Evolutionary conservation across 2,888 invertebrate species (phyloP), one percentile per base, ranked within the genome.

Genomic region (Drosophila bunnanda): DNA sequence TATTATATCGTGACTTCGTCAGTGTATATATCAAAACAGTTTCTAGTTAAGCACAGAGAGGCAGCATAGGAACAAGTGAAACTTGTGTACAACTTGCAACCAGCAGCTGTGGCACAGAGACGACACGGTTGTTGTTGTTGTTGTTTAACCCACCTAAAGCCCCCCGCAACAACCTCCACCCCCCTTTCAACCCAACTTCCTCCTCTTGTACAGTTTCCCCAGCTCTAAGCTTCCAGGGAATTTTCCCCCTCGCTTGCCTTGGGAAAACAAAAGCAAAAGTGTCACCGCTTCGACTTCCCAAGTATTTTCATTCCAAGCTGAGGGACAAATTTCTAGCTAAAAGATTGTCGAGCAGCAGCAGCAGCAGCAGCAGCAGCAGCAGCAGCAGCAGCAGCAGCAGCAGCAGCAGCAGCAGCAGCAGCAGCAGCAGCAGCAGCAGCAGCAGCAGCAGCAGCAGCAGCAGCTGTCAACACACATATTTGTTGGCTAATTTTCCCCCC

Each of bases 221-320:
- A 68, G 36, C 17, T 68, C 30, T 28, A 10, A 53, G 20, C 50
- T 72, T 62, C 55, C 55, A 71, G 36, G 10, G 56, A 53, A 56
- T 72, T 54, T 39, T 10, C 2, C 28, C 15, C 48, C 43, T 13
- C 9, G 20, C n/a, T 13, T 15, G 20, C n/a, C 38, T 54, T 75
- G 53, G 44, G 57, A 61, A 67, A 77, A 85, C 72, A 83, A 88
- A 88, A 88, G 76, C 86, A 83, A 83, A 86, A 83, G 83, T 88
- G 86, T 78, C 72, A 58, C 53, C 64, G 46, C 64, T 43, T 50
- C 64, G 64, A 64, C 61, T 60, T 46, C 67, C 17, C 66, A 58
- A 62, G 78, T 77, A 62, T 74, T 80, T 73, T 71, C 64, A 59
- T 60, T 64, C 30, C 57, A 54, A 69, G 73, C 78, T 59, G 53